Conservation (phyloP, 2,888 invertebrate genomes). For the Drosophila atripex region DNA sequence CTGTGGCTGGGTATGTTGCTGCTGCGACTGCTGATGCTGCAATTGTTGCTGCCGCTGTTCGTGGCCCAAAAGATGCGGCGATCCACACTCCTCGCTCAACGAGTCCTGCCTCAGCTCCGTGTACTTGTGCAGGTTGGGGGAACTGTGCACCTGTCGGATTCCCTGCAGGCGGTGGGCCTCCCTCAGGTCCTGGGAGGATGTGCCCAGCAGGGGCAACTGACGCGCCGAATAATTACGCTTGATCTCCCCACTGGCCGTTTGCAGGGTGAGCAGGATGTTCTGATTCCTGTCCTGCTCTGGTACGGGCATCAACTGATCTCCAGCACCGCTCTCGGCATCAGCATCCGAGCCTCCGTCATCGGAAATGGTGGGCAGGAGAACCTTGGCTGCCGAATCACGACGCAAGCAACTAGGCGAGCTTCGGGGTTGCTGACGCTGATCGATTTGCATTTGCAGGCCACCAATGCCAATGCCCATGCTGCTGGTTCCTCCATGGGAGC, state of each 20-base stretch:
- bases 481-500: slow-evolving; percentile 72
- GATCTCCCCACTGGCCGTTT: slow-evolving; percentile 83
- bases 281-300: slow-evolving; percentile 78
- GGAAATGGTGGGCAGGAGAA: slow-evolving; percentile 79
- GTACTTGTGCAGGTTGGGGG: slow-evolving; percentile 83
- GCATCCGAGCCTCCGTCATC: slow-evolving; percentile 78
- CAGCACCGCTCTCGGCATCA: slow-evolving; percentile 54
- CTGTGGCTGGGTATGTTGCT: slow-evolving; percentile 40
- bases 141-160: slow-evolving; percentile 83
- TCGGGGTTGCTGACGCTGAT: slow-evolving; percentile 67
- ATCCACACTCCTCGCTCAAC: slow-evolving; percentile 63
- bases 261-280: slow-evolving; percentile 82
- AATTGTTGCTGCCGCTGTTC: slow-evolving; percentile 50
- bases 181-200: slow-evolving; percentile 81
- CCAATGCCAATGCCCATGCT: slow-evolving; percentile 44
- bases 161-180: slow-evolving; percentile 69
- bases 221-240: slow-evolving; percentile 83
- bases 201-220: slow-evolving; percentile 80
- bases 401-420: slow-evolving; percentile 75
- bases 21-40: slow-evolving; percentile 46
- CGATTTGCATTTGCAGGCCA: slow-evolving; percentile 83
- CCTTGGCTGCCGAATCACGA: slow-evolving; percentile 81
- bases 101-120: slow-evolving; percentile 68
- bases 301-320: slow-evolving; percentile 62
- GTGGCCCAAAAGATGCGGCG: slow-evolving; percentile 76